Evolutionary conservation across 1,140 invertebrate species (phyloP).

Genomic region (Micrasema minimum): DNA sequence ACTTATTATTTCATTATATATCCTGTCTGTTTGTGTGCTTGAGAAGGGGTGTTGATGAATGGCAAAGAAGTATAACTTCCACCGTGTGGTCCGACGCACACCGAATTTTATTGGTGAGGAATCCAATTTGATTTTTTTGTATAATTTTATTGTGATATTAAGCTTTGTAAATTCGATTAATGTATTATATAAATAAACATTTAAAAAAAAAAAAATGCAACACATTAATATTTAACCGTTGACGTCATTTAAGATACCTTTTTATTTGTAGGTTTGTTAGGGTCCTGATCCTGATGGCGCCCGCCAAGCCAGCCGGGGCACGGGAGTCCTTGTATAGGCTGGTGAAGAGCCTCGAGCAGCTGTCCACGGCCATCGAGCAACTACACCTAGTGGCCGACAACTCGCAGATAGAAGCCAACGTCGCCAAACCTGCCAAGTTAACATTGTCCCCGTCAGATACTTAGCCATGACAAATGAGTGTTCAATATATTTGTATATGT

Average conservation of each 20-base stretch:
- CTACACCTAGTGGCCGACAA: constrained; percentile 65
- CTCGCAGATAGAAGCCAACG: no score
- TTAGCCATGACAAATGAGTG: neutral
- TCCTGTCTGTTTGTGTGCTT: no score
- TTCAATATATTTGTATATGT: neutral
- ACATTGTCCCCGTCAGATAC: neutral
- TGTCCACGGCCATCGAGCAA: constrained; percentile 86
- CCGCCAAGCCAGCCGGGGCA: constrained; percentile 65
- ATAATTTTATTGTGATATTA: no score
- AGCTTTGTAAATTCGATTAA: no score
- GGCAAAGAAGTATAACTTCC: no score
- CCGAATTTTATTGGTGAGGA: no score
- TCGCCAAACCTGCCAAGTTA: neutral
- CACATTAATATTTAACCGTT: no score
- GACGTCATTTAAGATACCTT: constrained; percentile 51
- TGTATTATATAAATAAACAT: neutral
- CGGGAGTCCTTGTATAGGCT: constrained; percentile 84
- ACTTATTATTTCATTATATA: no score
- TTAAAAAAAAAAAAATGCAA: neutral
- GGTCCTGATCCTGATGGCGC: constrained; percentile 59
- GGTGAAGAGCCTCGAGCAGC: constrained; percentile 82
- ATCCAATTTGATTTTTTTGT: no score
- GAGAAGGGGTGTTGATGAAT: no score
- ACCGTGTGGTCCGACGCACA: no score
- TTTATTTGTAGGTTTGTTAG: constrained; percentile 62